Evolutionary conservation across 2,797 vertebrate genomes (phyloP).

Genomic region (Intellagama lesueurii): DNA sequence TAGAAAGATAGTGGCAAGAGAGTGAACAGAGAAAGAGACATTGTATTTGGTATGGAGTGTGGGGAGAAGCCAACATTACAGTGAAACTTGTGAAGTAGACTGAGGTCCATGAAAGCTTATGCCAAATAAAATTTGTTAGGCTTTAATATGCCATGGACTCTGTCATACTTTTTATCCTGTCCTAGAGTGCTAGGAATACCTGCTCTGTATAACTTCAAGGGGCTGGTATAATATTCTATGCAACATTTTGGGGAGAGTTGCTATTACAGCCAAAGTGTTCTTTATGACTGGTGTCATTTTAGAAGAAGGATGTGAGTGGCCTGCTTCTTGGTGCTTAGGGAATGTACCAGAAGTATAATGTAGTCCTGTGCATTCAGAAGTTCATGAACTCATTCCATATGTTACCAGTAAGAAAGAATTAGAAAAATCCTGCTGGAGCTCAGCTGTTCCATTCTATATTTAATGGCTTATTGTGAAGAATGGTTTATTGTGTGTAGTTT

Average conservation of each 20-base stretch:
- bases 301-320: neutral
- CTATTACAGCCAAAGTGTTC: neutral
- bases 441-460: neutral
- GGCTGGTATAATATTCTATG: neutral
- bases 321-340: fast-evolving
- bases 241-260: neutral
- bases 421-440: neutral
- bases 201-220: neutral
- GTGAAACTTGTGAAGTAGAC: neutral
- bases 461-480: neutral
- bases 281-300: neutral
- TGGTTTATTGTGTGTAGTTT: slow-evolving; percentile 36
- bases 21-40: neutral
- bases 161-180: no score
- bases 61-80: no score
- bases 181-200: neutral
- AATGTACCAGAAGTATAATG: neutral
- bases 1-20: no score
- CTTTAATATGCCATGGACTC: no score
- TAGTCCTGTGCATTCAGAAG: neutral
- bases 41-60: no score
- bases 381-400: neutral
- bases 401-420: slow-evolving; percentile 15
- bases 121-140: no score
- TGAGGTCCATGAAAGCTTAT: neutral